Base-by-base conservation (phyloP, 2,113 vertebrate genomes). In the Cavia aperea region DNA sequence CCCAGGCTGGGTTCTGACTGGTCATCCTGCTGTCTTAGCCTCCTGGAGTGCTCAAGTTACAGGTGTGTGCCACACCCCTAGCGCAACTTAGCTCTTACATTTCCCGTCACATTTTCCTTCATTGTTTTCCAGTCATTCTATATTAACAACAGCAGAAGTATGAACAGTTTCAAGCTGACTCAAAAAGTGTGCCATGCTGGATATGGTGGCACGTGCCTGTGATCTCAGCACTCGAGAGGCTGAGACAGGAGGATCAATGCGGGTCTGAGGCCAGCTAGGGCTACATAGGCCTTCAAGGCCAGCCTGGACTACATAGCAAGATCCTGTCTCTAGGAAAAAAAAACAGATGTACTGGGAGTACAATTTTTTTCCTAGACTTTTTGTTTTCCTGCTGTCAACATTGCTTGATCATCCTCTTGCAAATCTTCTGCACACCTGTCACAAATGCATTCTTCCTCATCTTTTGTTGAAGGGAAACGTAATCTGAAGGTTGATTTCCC, bases 401-500 rank as follows among this genome's bases (percentile, higher is more conserved):
- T 33, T 68, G 54, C 85, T 88, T 93, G 5, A 33, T 36, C 54
- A 84, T 84, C 70, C 39, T 33, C 72, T 92, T 65, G 56, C 18
- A 18, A 18, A 60, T 65, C 68, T 70, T 72, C 49, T 58, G 29
- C 15, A n/a, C 26, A 78, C 83, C 51, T 51, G 11, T 79, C 75
- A 84, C 23, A 39, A 26, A 72, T 51, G 46, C 39, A 81, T 63
- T 70, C 60, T 39, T 60, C 63, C 65, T 81, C 66, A 29, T 92
- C 60, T 87, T 89, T 92, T 49, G 23, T 86, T 93, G 62, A 94
- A 81, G 87, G 6, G 26, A 84, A 72, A 92, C 43, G 68, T 19
- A 66, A 85, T 62, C 43, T 56, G 24, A 94, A 79, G 31, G 21
- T 58, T 75, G 81, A 62, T 72, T 63, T 88, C 43, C 26, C n/a